Evolutionary conservation across 2,797 vertebrate species (phyloP), one percentile per base, ranked within the genome.

Genomic region (Avahi laniger): DNA sequence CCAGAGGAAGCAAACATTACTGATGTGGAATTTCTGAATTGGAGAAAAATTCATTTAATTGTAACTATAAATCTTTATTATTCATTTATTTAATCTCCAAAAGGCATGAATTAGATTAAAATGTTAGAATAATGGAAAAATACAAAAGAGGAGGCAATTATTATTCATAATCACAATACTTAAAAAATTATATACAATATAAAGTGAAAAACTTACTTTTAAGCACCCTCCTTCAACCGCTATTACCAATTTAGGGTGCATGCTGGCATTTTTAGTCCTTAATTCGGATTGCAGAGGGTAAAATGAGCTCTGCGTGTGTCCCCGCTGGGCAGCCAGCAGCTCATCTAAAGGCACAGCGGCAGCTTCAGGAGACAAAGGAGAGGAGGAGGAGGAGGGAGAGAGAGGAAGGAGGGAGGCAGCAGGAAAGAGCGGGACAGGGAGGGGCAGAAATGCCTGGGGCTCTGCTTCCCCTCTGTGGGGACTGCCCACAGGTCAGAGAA

Each of bases 61-160:
- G 65, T 33, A 92, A 85, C 54, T 24, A 85, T 76, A 92, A 69
- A 90, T 92, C 22, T 72, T 92, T 83, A 65, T 90, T 92, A 78
- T 43, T 72, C 46, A 89, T 89, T 91, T 94, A 61, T 35, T 94
- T 94, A 88, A 72, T 91, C 28, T 80, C 20, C 30, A 93, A 52
- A 89, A 87, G 57, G 75, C 50, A 92, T 88, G 41, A 69, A 87
- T 80, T 75, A 72, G 26, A 9, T 38, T 93, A 88, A 89, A 57
- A 72, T 90, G 84, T 59, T 57, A 38, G 30, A 95, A 75, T 91
- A 57, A 4, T 57, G 24, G 22, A 86, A 85, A 96, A 79, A 75
- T 28, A 50, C 15, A 43, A 75, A 79, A 93, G 82, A 72, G 26
- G 75, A 80, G 57, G 46, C 35, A 86, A 73, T 38, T 69, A 50